Evolutionary conservation across 2,113 vertebrate species (phyloP), one percentile per base, ranked within the genome.

Genomic region (Miniopterus natalensis): DNA sequence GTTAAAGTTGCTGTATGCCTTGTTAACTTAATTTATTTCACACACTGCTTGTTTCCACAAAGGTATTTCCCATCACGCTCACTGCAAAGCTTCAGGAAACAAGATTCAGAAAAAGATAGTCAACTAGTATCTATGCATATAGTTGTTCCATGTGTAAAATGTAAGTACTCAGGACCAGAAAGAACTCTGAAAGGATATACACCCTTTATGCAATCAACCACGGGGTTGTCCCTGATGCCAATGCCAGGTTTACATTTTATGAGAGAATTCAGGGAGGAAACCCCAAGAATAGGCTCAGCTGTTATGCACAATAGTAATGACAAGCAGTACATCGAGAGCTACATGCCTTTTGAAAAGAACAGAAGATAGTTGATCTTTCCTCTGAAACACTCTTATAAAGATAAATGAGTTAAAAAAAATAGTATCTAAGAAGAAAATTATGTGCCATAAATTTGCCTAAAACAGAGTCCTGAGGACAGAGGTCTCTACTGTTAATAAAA

Each of bases 401-500:
- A 55, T 47, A 79, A 66, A 66, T 1, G 1, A 87, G 13, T 53
- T 81, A 31, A 65, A 88, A 90, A 47, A 84, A 92, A 86, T 25
- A 25, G 45, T 55, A 80, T 45, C 91, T 90, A 93, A 80, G 25
- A 89, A 70, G 53, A 18, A 91, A 68, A 87, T 25, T 27, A 21
- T 42, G 61, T 53, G 29, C 47, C 66, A 80, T 83, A 74, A 84
- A 77, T 71, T 83, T 79, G 83, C 29, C 84, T 80, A 79, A 83
- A 84, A 83, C 25, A 75, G 65, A 94, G 17, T n/a, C 63, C 53
- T 55, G n/a, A 17, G 6, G 49, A 97, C 42, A 93, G 2, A 84
- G 70, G 20, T 88, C 92, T 8, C 49, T 55, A 73, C 15, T 36
- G 23, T 68, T 94, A 88, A 90, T 73, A 83, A 96, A 92, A 83